A percentile compares a stretch with the other conserved stretches of the same genome.
Evolutionary conservation across 2,113 vertebrate genomes (phyloP).

Genomic region (Crocuta crocuta): DNA sequence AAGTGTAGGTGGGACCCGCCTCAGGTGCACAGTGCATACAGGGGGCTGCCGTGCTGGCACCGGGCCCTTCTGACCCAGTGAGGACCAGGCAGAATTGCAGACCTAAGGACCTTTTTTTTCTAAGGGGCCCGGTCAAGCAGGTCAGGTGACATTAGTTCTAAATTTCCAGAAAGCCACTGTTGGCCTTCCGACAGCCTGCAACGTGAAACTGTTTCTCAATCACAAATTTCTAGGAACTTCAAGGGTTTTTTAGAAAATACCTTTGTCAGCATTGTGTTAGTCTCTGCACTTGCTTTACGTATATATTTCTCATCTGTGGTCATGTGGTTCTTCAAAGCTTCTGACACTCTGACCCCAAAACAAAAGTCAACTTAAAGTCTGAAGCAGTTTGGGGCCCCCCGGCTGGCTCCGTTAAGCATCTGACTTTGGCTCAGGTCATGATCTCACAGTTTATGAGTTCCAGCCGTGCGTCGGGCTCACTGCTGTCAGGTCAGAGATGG

Average conservation of each 20-base stretch:
- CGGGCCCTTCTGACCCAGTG: neutral
- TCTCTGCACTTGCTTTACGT: neutral
- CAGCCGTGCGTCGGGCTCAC: too few relatives aligned
- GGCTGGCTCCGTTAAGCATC: too few relatives aligned
- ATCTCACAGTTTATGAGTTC: too few relatives aligned
- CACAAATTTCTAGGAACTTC: neutral
- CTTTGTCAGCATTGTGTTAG: neutral
- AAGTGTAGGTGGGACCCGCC: neutral
- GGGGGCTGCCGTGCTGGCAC: neutral
- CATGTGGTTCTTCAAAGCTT: neutral
- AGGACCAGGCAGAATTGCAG: neutral
- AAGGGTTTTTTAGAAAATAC: neutral
- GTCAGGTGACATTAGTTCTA: neutral
- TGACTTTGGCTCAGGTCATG: too few relatives aligned
- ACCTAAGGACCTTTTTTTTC: neutral
- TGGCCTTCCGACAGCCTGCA: neutral
- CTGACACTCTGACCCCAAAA: neutral
- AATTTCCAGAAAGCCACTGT: neutral
- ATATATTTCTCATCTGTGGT: neutral
- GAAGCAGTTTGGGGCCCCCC: neutral
- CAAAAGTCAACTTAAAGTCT: neutral
- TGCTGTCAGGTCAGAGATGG: too few relatives aligned
- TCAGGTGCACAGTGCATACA: rapidly evolving
- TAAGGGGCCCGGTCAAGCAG: neutral
- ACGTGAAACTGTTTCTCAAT: neutral